Evolutionary conservation across 2,113 vertebrate genomes (phyloP).

Genomic region (Pseudolaguvia tuberculata): DNA sequence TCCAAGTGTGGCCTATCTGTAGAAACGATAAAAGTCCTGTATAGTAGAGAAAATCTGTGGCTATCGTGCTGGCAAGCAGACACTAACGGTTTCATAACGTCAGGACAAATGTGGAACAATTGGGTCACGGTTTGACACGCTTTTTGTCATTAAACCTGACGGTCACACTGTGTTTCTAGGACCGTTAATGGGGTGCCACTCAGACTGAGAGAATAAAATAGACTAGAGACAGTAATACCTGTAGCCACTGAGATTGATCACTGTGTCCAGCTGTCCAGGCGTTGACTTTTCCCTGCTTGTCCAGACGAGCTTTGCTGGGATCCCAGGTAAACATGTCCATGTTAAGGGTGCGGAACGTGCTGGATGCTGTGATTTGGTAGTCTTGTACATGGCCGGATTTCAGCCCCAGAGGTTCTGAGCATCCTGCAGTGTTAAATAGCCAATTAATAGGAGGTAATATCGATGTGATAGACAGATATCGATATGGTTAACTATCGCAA

Average conservation of each 20-base stretch:
- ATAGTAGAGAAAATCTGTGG: background rate
- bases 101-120: conserved; percentile 14
- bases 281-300: conserved; percentile 98
- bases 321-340: conserved; percentile 99
- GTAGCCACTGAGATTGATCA: conserved; percentile 96
- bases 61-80: background rate
- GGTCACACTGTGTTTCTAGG: background rate
- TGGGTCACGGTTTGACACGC: conserved; percentile 13
- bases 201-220: background rate
- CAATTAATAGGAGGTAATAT: background rate
- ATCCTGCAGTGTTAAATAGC: conserved; percentile 70
- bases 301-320: conserved; percentile 91
- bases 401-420: conserved; percentile 96
- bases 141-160: conserved; percentile 12
- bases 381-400: conserved; percentile 96
- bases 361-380: conserved; percentile 91
- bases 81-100: background rate
- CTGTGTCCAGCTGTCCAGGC: conserved; percentile 96
- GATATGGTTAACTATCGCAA: no score
- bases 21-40: background rate
- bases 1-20: background rate
- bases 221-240: conserved; percentile 67
- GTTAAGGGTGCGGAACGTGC: conserved; percentile 92
- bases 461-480: background rate
- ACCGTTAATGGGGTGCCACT: conserved; percentile 18